These are phyloP conservation scores for Eupleurogrammus muticus DNA, from an alignment of 2,797 vertebrate species.

Conservation along the genomic window DNA sequence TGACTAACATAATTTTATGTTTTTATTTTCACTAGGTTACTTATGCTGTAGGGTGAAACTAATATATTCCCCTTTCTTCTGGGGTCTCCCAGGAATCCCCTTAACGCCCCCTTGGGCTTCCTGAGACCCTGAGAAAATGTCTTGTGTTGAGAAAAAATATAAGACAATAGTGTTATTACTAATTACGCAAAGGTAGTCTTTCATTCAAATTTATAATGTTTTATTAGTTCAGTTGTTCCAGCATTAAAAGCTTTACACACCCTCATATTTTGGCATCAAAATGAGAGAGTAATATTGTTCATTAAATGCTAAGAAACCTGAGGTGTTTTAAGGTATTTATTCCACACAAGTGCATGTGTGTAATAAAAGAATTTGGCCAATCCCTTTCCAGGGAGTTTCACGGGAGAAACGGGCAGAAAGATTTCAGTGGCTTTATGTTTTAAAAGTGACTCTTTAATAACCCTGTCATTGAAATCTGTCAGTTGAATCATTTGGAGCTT, in stretches of 20 bases:
- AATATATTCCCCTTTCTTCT: too few relatives aligned
- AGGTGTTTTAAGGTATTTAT: neutral
- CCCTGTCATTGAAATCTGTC: neutral
- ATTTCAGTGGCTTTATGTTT: neutral
- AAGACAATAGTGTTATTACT: neutral
- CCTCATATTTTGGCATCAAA: neutral
- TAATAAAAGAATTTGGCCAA: neutral
- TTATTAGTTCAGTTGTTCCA: neutral
- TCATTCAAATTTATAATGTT: neutral
- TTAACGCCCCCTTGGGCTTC: too few relatives aligned
- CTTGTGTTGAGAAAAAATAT: too few relatives aligned
- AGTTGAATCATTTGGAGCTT: neutral
- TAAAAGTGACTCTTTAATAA: neutral
- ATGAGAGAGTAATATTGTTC: neutral
- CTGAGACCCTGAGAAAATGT: too few relatives aligned
- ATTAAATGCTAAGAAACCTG: neutral
- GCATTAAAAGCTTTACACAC: neutral
- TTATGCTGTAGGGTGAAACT: too few relatives aligned
- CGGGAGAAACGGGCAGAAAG: neutral
- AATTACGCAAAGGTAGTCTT: neutral
- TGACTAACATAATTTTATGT: too few relatives aligned
- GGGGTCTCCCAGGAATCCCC: too few relatives aligned
- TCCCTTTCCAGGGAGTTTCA: neutral
- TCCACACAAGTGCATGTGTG: neutral
- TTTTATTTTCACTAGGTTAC: too few relatives aligned